Conservation (phyloP, 1,140 invertebrate species). For the Nasonia giraulti region DNA sequence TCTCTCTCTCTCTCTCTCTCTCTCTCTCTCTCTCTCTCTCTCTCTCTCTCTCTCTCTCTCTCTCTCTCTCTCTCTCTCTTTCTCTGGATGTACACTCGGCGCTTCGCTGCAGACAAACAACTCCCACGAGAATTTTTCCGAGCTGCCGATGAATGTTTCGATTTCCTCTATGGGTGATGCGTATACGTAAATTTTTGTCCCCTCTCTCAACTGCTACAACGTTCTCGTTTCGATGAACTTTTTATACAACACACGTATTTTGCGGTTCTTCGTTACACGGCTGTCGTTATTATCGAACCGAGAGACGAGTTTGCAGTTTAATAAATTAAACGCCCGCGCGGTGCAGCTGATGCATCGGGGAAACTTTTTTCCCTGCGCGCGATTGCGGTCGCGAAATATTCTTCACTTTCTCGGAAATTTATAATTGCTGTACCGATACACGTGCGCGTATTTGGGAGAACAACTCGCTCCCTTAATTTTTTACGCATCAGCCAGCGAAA, state of each 20-base stretch:
- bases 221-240: constrained; percentile 22
- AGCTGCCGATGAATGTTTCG: constrained; percentile 34
- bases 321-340: background rate
- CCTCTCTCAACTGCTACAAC: background rate
- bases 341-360: background rate
- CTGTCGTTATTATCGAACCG: background rate
- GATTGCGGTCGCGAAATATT: too few species aligned
- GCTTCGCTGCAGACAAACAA: constrained; percentile 8
- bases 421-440: too few species aligned
- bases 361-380: background rate
- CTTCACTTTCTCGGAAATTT: background rate
- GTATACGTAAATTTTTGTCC: background rate
- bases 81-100: background rate
- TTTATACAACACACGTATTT: constrained; percentile 29
- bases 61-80: background rate
- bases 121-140: constrained; percentile 29
- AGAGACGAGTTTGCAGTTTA: constrained; percentile 2
- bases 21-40: too few species aligned
- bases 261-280: constrained; percentile 30
- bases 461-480: too few species aligned
- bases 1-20: too few species aligned
- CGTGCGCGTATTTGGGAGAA: too few species aligned
- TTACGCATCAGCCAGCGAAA: background rate
- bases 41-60: background rate
- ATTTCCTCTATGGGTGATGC: background rate